Evolutionary conservation across 2,888 invertebrate genomes (phyloP), one percentile per base, ranked within the genome.

Genomic region (Drosophila maculinotata): DNA sequence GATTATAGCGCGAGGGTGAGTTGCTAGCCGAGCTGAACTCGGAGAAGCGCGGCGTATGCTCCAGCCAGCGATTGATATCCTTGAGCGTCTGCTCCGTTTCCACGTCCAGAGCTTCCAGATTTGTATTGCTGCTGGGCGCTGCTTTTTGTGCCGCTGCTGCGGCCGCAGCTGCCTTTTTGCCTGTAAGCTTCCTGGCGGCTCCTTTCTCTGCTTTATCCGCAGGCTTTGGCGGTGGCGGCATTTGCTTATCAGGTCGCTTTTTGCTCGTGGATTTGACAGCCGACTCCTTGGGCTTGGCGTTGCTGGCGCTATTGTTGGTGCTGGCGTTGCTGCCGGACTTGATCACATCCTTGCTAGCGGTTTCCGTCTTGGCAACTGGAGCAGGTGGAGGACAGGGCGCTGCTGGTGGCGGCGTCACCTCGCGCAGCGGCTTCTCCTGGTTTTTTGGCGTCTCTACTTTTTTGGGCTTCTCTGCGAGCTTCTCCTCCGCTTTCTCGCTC

Each of bases 41-140:
- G 0, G 95, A 94, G 67, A 94, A 93, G 76, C 95, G 94, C 0
- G 97, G 96, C 0, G 96, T 95, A 80, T 96, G 96, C 85, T 97
- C 96, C 63, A 97, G 91, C 96, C 97, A 97, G 85, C 96, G 96
- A 89, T 96, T 97, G 36, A 97, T 96, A 89, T 97, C 97, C 93
- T 97, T 95, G 0, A 95, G 56, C 0, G 92, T 92, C 58, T 92
- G 92, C 84, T 95, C 95, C 0, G 95, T 95, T 8, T 95, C 95
- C 66, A 95, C 92, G 82, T 94, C 94, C 15, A 95, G 90, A 2
- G 95, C 95, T 87, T 95, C 95, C 77, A 94, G 92, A 45, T 91
- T 91, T 1, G 90, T 93, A 15, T 93, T 93, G 84, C 93, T 83
- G 28, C 57, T 72, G 1, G 74, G 20, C 2, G 75, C 47, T 0